Base-by-base conservation (phyloP, 2,888 invertebrate genomes). In the Melangyna quadrimaculata region DNA sequence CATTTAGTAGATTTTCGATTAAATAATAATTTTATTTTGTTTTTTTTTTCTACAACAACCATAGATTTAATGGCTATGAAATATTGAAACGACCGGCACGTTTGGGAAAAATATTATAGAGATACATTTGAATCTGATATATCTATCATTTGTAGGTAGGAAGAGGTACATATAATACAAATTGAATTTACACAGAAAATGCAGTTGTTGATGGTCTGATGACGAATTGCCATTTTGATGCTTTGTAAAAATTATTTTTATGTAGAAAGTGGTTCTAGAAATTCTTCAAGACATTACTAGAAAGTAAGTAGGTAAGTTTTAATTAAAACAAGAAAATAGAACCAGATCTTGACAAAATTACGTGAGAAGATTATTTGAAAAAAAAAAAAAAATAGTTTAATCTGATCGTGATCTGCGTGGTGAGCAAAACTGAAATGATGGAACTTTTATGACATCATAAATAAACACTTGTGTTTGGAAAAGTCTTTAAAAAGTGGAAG, bases 201-300 rank as follows among this genome's bases (percentile, higher is more conserved):
- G 45, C 55, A 71, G n/a, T 29, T 5, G 12, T 35, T 22, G 22
- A n/a, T n/a, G n/a, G n/a, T 8, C 35, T 63, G 43, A 19, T 61
- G 71, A 51, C 45, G 32, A 43, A 78, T 78, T 55, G 53, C 29
- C 67, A 48, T 65, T 71, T 48, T 37, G 37, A 77, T 72, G 59
- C 71, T 63, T 53, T 71, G n/a, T 59, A 17, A 59, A 74, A 75
- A 35, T 84, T 67, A 71, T 79, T 57, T 79, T 51, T 45, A 45
- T 59, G 59, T 84, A 84, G 83, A 84, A 84, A 84, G 83, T 84
- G 53, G 65, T 74, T 67, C 57, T 53, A 57, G 70, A 32, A 35
- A 78, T 67, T 14, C 3, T 45, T 22, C 17, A 12, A 40, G 43
- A 14, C 24, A 43, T 63, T 57, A 24, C 10, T 63, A 43, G 63